Evolutionary conservation across 2,888 invertebrate genomes (phyloP), one percentile per base, ranked within the genome.

Genomic region (Lasius fuliginosus): DNA sequence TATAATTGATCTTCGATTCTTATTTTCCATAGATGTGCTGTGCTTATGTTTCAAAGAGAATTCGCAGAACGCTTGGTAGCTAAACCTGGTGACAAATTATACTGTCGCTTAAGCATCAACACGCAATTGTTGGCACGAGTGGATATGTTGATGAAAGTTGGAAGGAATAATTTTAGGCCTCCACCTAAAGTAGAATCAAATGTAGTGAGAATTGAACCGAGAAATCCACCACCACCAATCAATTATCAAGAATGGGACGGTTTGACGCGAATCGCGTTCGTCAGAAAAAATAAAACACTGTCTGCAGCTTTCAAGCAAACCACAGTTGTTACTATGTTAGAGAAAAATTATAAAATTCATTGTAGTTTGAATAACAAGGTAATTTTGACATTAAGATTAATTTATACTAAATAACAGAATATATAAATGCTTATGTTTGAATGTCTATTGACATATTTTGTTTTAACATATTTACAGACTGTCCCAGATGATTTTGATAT

Each of bases 231-330:
- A 53, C 99, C 99, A 9, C 97, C 98, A 0, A 98, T 99, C 12
- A 98, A 99, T 94, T 99, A 98, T 95, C 97, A 98, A 91, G 99
- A 99, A 95, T 99, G 99, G 99, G 99, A 99, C 96, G 99, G 99
- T 11, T 95, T 99, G 53, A 98, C 99, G 0, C 96, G 99, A 91
- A 98, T 99, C 92, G 98, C 98, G 46, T 99, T 99, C 95, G 97
- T 98, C 0, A 96, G 99, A 84, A 99, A 99, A 95, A 99, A 99
- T 95, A 99, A 99, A 96, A 99, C 99, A 3, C 95, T 99, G 42
- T 96, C 97, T 40, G 98, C 99, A 56, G 96, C 97, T 46, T 99
- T 99, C 94, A 98, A 98, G 95, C 98, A 98, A 92, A 96, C 97
- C 18, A 96, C 98, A 33, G 98, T 99, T 1, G 94, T 98, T 88